These are phyloP conservation scores for Pempheris klunzingeri DNA, from an alignment of 2,797 vertebrate genomes.

Conservation along the genomic window DNA sequence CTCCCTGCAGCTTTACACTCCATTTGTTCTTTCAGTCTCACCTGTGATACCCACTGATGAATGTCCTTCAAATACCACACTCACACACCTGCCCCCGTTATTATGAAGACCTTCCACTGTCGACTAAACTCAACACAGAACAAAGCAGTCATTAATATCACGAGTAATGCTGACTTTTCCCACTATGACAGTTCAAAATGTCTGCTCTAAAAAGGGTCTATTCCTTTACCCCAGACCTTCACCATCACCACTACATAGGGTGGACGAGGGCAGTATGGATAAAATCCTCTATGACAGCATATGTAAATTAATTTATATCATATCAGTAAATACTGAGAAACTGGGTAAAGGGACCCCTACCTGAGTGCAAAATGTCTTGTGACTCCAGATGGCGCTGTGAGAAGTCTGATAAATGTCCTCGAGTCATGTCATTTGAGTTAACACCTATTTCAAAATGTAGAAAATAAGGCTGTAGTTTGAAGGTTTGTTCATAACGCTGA, in stretches of 20 bases:
- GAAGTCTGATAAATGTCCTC: too few relatives aligned
- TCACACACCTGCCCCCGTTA: neutral
- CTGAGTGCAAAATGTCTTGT: too few relatives aligned
- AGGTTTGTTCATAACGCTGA: too few relatives aligned
- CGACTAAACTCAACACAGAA: neutral
- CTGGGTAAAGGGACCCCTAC: too few relatives aligned
- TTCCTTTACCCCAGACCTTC: neutral
- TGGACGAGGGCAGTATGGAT: neutral
- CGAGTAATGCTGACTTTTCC: neutral
- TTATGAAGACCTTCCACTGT: neutral
- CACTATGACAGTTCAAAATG: neutral
- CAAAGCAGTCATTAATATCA: neutral
- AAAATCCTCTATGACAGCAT: neutral
- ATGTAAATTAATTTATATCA: neutral
- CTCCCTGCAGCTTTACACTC: conserved; percentile 51
- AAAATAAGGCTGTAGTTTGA: too few relatives aligned
- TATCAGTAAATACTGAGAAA: neutral
- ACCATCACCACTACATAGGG: neutral
- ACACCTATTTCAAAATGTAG: too few relatives aligned
- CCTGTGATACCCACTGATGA: conserved; percentile 50
- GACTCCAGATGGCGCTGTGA: too few relatives aligned
- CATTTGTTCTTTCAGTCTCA: conserved; percentile 52
- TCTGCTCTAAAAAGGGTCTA: neutral
- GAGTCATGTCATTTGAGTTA: too few relatives aligned
- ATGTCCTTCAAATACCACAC: conserved; percentile 34